These are phyloP conservation scores for Pedionomus torquatus DNA, from an alignment of 2,113 vertebrate genomes.

Conservation along the genomic window DNA sequence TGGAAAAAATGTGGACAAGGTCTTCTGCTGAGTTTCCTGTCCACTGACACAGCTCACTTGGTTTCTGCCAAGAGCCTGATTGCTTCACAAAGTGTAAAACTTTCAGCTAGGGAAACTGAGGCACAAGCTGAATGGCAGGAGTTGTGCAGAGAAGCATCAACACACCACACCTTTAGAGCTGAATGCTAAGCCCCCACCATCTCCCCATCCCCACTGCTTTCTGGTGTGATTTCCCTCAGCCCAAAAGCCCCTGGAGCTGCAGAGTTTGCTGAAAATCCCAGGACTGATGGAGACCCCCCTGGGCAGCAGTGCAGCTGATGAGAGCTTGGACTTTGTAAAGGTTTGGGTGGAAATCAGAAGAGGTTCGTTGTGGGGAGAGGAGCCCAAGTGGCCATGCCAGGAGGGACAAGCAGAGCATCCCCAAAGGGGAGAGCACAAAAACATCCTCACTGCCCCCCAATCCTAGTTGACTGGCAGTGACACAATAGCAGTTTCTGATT, in stretches of 20 bases:
- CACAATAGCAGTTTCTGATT: rapidly evolving
- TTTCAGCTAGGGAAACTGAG: not conserved
- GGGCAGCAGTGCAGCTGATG: rapidly evolving
- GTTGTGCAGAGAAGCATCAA: not conserved
- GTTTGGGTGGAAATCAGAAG: not conserved
- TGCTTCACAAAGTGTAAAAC: not conserved
- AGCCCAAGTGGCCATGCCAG: rapidly evolving
- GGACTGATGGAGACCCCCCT: not conserved
- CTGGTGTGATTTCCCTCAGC: not conserved
- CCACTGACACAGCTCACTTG: rapidly evolving
- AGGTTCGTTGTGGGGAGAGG: not conserved
- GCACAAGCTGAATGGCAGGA: not conserved
- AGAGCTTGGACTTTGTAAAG: not conserved
- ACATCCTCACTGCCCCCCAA: not conserved
- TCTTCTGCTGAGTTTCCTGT: not conserved
- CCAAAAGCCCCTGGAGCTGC: not conserved
- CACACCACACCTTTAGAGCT: not conserved
- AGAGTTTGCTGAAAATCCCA: not conserved
- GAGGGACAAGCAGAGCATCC: not conserved
- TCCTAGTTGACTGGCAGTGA: not conserved
- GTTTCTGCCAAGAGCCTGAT: not conserved
- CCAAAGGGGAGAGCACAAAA: not conserved
- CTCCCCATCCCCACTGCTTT: not conserved
- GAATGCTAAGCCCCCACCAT: not conserved
- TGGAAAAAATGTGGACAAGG: not conserved